phyloP scores from a whole-genome alignment of 2,113 vertebrate species.

The Erythrocebus patas region DNA sequence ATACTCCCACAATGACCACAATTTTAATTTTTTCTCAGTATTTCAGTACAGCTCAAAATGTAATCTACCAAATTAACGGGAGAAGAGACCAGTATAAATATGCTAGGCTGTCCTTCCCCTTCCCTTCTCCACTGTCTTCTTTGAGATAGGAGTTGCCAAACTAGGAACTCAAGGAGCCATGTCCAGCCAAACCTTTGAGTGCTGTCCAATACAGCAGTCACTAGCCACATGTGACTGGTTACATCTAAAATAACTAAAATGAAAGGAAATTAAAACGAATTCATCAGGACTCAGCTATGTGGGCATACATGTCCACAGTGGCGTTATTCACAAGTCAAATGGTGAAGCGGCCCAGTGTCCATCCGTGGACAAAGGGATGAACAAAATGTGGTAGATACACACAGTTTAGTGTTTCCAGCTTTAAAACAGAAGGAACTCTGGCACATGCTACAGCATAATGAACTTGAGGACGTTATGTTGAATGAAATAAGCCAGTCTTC shows the following conservation, averaged over 20 bases:
- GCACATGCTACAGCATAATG: fast-evolving
- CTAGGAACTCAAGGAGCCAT: not conserved
- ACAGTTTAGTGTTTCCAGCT: fast-evolving
- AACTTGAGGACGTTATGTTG: fast-evolving
- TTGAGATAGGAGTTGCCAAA: not conserved
- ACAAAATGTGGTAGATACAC: fast-evolving
- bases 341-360: fast-evolving
- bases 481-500: not conserved
- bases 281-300: fast-evolving
- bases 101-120: fast-evolving
- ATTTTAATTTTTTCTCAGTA: fast-evolving
- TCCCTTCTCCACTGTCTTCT: fast-evolving
- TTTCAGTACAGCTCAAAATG: not conserved
- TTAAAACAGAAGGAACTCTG: not conserved
- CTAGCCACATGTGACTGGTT: fast-evolving
- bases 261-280: not conserved
- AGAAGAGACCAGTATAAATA: not conserved
- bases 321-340: not conserved
- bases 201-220: fast-evolving
- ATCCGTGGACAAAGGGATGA: fast-evolving
- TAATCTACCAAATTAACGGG: not conserved
- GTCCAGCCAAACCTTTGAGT: not conserved
- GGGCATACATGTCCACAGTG: fast-evolving
- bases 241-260: not conserved
- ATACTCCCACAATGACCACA: fast-evolving